Base-by-base conservation (phyloP, 2,113 vertebrate genomes). In the Syrmaticus mikado region DNA sequence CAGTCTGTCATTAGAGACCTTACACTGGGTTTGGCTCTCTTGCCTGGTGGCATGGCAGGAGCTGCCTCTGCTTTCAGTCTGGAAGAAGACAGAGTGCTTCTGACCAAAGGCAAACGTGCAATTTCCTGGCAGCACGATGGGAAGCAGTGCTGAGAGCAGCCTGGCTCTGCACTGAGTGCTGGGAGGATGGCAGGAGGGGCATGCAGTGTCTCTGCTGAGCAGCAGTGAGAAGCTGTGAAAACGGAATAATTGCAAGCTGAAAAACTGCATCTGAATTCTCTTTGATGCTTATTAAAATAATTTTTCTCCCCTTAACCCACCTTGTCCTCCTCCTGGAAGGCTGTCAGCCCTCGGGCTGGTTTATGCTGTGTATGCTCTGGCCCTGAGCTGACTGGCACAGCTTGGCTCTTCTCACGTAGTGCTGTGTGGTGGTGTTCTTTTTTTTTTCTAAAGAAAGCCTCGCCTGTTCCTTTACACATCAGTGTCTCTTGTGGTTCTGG, bases 31-130 rank as follows among this genome's bases (percentile, higher is more conserved):
- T 76, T 36, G 48, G 4, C 74, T 73, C 34, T 74, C 10, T 6
- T 70, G 4, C 7, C 41, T 4, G 2, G 22, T 41, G 50, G 60
- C 34, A 2, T 4, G 22, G 24, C 67, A 62, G 77, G 11, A 36
- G 30, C 41, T 21, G 12, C 24, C n/a, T 38, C 5, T 17, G 1
- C 10, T 2, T 27, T 28, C 32, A 0, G 22, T 13, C 34, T 20
- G 15, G 55, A 50, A 36, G 61, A 52, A 82, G 50, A 3, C 13
- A 2, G 25, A 41, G 45, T 22, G n/a, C 20, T 66, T 20, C 58
- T 14, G 30, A 16, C 46, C 71, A 30, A 28, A 85, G 4, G 5
- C 5, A 19, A 66, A 40, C 21, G 1, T 41, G 62, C 43, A 3
- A 53, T 60, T 72, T 78, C 53, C 34, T 45, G 72, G 25, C 25